phyloP scores from a whole-genome alignment of 2,797 vertebrate species.

The Pseudochirops cupreus region DNA sequence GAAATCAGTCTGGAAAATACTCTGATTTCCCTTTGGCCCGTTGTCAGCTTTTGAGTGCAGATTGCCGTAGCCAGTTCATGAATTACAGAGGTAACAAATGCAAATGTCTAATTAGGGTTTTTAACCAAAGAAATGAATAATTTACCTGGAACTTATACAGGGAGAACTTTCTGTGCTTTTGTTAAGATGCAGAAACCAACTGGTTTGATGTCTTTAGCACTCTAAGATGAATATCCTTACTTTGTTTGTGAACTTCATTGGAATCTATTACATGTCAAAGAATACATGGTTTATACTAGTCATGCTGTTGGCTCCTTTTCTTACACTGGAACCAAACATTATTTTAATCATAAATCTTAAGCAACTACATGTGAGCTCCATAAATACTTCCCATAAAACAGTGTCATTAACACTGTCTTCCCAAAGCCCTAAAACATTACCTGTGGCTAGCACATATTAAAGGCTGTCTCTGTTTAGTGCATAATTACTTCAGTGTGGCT shows the following conservation, averaged over 20 bases:
- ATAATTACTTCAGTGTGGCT: background rate
- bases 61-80: background rate
- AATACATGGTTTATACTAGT: conserved; percentile 68
- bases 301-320: conserved; percentile 64
- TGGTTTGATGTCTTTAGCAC: conserved; percentile 66
- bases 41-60: background rate
- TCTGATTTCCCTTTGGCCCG: conserved; percentile 1
- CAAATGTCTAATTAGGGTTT: background rate
- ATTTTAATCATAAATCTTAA: conserved; percentile 68
- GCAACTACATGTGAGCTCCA: conserved; percentile 63
- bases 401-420: conserved; percentile 8
- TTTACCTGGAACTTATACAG: background rate
- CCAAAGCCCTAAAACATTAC: conserved; percentile 15
- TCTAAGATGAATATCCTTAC: conserved; percentile 65
- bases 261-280: conserved; percentile 57
- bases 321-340: conserved; percentile 71
- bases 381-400: conserved; percentile 67
- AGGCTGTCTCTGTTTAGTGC: rapidly evolving
- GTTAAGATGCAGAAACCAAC: background rate
- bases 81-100: conserved; percentile 21
- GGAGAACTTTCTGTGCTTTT: conserved; percentile 62
- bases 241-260: conserved; percentile 76
- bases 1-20: conserved; percentile 12
- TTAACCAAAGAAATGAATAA: background rate
- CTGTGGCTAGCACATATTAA: background rate